Percentiles rank a stretch among this genome's conserved stretches.
These are phyloP conservation scores for Parazoanthus atlanticus DNA, from an alignment of 92 coral and sea anemone species.

Conservation along the genomic window DNA sequence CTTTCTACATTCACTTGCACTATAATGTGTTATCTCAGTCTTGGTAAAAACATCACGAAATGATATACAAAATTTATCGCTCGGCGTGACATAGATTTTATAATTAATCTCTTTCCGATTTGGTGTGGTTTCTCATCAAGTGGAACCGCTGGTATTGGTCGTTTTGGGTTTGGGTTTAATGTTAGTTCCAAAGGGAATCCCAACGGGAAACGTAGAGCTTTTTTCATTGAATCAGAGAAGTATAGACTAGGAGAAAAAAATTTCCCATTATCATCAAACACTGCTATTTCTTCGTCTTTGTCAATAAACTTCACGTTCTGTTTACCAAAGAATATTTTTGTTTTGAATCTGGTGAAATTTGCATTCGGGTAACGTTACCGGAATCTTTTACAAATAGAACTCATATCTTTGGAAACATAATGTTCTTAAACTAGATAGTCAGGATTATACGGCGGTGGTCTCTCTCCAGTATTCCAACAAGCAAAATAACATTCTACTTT, in stretches of 20 bases:
- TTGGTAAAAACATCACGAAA: too few species aligned
- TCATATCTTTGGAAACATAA: neutral
- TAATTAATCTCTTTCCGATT: too few species aligned
- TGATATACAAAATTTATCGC: too few species aligned
- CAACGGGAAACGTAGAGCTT: neutral
- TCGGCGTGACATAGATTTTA: too few species aligned
- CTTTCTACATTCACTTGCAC: too few species aligned
- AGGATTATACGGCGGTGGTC: neutral
- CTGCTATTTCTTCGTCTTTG: neutral
- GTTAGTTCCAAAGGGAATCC: too few species aligned
- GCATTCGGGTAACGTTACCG: neutral
- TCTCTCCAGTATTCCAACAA: neutral
- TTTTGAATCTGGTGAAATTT: too few species aligned
- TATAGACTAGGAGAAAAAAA: neutral
- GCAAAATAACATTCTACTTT: neutral
- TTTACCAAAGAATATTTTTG: neutral
- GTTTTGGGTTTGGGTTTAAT: too few species aligned
- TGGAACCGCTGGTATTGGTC: neutral
- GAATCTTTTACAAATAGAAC: neutral
- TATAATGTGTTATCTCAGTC: too few species aligned
- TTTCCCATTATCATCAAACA: neutral
- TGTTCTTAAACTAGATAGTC: neutral
- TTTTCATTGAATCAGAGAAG: neutral
- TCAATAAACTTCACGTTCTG: neutral
- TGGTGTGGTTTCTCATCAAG: neutral